Evolutionary conservation across 2,113 vertebrate genomes (phyloP), one percentile per base, ranked within the genome.

Genomic region (Anguilla rostrata): DNA sequence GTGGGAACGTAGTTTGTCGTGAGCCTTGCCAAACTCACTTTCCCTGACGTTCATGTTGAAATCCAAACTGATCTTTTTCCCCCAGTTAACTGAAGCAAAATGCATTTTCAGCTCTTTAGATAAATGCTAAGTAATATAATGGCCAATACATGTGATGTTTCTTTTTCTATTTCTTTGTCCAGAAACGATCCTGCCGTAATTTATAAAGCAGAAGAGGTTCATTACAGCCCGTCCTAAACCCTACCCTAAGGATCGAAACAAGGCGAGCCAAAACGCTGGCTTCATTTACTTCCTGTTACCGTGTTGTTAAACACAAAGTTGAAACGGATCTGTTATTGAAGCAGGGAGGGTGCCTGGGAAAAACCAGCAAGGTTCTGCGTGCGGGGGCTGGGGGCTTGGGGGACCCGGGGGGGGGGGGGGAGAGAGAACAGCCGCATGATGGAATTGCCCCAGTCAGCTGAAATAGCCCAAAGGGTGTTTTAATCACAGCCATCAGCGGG

Each of bases 401-500:
- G 34, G 34, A 34, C 34, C 34, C 1, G 34, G 34, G 34, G 34
- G 34, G 34, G 34, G 91, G 89, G 85, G 86, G 89, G 43, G 34
- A 1, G 12, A 9, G 2, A 53, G 49, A 53, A 14, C 89, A 86
- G 91, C 3, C 88, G 90, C 90, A 83, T 91, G 90, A 90, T 87
- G 84, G 90, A 88, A 88, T 88, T 87, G 89, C 66, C 87, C 88
- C 90, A 82, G 86, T 87, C 87, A 86, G 81, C 84, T 85, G 87
- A 90, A 87, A 90, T 87, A 86, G 60, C 41, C 29, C 87, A 87
- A 86, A 83, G 86, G 88, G 60, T 83, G 89, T 84, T 86, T 88
- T 92, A 90, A 93, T 91, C 91, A 89, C 91, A 91, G 92, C 91
- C 90, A 89, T 92, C 90, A 85, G 89, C 78, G 12, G 91, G 84